Percentiles rank a stretch among this genome's conserved stretches.
Conservation (phyloP, 2,797 vertebrate species). For the Trachurus trachurus region DNA sequence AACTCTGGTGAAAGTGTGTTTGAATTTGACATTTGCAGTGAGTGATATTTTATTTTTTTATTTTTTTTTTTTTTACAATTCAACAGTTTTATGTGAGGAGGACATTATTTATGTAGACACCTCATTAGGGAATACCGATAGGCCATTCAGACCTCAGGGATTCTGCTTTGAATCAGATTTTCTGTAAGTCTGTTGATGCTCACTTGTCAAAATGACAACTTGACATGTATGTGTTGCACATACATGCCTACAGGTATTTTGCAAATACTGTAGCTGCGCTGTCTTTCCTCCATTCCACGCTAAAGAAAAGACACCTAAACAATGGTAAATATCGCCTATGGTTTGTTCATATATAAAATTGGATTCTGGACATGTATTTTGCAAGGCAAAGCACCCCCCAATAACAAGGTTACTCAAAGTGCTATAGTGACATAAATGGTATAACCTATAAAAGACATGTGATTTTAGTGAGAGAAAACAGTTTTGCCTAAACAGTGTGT, state of each 20-base stretch:
- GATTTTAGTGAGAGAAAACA: not conserved
- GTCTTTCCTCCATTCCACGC: conserved; percentile 44
- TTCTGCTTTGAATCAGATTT: conserved; percentile 45
- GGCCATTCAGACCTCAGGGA: conserved; percentile 57
- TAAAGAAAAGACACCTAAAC: not conserved
- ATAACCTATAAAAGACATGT: not conserved
- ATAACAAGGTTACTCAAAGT: not conserved
- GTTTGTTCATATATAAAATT: not conserved
- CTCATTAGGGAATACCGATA: conserved; percentile 39
- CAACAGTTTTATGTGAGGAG: not conserved
- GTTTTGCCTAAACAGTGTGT: not conserved
- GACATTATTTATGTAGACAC: not conserved
- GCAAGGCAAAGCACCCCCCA: not conserved
- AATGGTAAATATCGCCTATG: conserved; percentile 6
- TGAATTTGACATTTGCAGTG: not conserved
- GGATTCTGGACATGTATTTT: not conserved
- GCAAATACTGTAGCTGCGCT: not conserved
- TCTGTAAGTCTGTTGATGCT: conserved; percentile 50
- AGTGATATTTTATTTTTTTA: no score
- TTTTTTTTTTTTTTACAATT: not conserved
- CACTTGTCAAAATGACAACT: not conserved
- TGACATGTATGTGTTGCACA: not conserved
- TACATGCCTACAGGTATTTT: not conserved
- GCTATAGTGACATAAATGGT: no score
- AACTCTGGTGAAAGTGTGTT: not conserved